Base-by-base conservation (phyloP, 2,797 vertebrate genomes). In the Sylvilagus floridanus region DNA sequence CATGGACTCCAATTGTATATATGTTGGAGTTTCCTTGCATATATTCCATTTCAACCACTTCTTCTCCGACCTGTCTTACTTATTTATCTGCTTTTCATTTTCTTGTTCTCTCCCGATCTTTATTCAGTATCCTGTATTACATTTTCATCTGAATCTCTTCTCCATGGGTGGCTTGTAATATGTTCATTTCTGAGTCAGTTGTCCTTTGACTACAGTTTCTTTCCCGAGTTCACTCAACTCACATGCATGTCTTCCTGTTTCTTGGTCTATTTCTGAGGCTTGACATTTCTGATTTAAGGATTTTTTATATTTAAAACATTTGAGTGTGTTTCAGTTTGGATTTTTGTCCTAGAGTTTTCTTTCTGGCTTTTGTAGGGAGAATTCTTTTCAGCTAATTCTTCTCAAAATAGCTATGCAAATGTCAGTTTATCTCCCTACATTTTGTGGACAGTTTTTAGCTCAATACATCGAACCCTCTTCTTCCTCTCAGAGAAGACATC, bases 221-320 rank as follows among this genome's bases (percentile, higher is more conserved):
- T 90, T 73, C 35, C 50, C 66, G 30, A 86, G 68, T 90, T 90
- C 66, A 73, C 0, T 90, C 65, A 84, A 37, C 57, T 90, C 81
- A 65, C 66, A 66, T 75, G 60, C 35, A 73, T 50, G 68, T 90
- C 30, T 75, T 76, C 77, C 77, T 72, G 62, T 16, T 42, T 62
- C 62, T 42, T 65, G 47, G 57, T 32, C 37, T 42, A 52, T 88
- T 84, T 96, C 79, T 94, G 84, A 79, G 73, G 17, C 88, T 92
- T 62, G 81, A 81, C 82, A 84, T 88, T 84, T 92, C 62, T 54
- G 69, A 92, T 84, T 78, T 71, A 84, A 77, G 68, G 50, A 75
- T 68, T 84, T 87, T 88, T 60, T 71, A 81, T 81, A 83, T 63
- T 50, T 86, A 86, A 90, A 82, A 65, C 8, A 32, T 65, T 76